Percentiles rank a stretch among this genome's conserved stretches.
phyloP scores from a whole-genome alignment of 2,797 vertebrate genomes.

The Tympanoctomys barrerae region DNA sequence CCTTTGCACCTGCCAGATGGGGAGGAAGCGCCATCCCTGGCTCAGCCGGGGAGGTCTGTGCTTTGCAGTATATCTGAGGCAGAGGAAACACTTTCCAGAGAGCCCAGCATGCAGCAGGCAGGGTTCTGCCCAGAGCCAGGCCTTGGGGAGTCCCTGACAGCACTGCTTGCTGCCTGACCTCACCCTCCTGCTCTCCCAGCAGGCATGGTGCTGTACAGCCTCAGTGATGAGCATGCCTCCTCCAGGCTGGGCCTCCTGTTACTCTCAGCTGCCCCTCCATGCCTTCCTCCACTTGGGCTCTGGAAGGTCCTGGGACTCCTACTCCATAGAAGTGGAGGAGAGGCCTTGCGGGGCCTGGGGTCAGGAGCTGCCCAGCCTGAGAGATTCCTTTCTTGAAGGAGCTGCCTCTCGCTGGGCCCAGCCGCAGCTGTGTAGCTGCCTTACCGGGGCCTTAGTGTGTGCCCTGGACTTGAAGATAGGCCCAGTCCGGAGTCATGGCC shows the following conservation, averaged over 20 bases:
- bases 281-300: background rate
- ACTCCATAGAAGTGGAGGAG: background rate
- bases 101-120: background rate
- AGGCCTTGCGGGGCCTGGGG: background rate
- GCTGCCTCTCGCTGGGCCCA: background rate
- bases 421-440: background rate
- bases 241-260: background rate
- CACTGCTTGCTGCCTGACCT: background rate
- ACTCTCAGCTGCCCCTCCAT: background rate
- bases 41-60: background rate
- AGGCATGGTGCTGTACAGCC: background rate
- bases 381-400: background rate
- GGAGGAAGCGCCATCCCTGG: background rate
- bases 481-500: background rate
- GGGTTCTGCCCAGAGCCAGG: background rate
- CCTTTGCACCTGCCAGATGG: background rate
- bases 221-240: background rate
- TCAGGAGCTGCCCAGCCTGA: background rate
- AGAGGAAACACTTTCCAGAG: background rate
- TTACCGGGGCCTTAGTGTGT: background rate
- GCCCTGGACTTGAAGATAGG: background rate
- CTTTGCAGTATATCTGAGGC: background rate
- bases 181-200: background rate
- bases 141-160: background rate
- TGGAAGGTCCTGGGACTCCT: background rate